Evolutionary conservation across 2,888 invertebrate species (phyloP).

Genomic region (Caenorhabditis plicata): DNA sequence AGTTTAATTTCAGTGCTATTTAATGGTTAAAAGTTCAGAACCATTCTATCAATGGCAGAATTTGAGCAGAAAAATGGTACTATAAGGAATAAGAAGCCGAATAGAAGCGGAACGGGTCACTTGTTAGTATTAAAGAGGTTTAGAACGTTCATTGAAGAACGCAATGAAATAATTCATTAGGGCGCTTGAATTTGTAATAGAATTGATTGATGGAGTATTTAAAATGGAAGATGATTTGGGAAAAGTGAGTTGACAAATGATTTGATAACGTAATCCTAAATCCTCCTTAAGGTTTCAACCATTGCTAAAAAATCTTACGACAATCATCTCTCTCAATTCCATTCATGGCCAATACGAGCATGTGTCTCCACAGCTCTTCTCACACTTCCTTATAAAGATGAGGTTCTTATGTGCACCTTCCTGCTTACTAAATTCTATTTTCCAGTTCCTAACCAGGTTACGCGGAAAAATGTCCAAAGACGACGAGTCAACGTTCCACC

Average conservation of each 20-base stretch:
- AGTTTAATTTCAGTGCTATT: not conserved
- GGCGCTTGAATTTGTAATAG: conserved; percentile 23
- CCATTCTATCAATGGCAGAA: conserved; percentile 15
- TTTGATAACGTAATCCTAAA: too few relatives aligned
- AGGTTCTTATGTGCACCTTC: not conserved
- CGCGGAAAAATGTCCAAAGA: conserved; percentile 12
- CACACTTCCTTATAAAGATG: conserved; percentile 12
- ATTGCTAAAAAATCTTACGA: conserved; percentile 14
- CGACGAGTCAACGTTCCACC: conserved; percentile 12
- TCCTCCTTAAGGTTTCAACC: conserved; percentile 2
- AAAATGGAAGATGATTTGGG: conserved; percentile 7
- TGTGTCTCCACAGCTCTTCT: conserved; percentile 8
- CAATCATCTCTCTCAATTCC: conserved; percentile 9
- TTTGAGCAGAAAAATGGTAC: conserved; percentile 7
- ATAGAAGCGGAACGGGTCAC: conserved; percentile 25
- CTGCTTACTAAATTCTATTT: not conserved
- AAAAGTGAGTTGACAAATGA: too few relatives aligned
- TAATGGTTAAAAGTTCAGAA: conserved; percentile 2
- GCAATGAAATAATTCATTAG: not conserved
- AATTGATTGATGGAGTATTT: conserved; percentile 16
- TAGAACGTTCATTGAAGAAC: not conserved
- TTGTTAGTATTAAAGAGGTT: conserved; percentile 25
- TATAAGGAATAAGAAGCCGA: conserved; percentile 18
- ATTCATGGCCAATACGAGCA: conserved; percentile 10
- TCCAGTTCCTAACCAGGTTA: conserved; percentile 9